These are phyloP conservation scores for Labia minor DNA, from an alignment of 2,888 invertebrate genomes.

Conservation along the genomic window DNA sequence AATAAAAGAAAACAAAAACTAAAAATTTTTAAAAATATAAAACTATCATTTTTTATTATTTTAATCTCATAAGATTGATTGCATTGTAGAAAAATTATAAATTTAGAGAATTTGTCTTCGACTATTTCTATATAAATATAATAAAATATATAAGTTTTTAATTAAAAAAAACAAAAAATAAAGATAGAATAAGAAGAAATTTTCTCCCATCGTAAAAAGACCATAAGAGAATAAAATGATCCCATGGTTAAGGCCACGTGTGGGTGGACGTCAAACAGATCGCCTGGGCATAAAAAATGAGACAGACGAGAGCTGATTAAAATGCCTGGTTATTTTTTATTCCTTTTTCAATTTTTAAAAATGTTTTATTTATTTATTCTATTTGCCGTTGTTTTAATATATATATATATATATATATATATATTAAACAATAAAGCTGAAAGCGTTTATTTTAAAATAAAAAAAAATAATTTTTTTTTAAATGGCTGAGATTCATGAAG, in stretches of 20 bases:
- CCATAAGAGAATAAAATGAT: background rate
- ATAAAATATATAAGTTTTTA: too few species aligned
- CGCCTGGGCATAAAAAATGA: background rate
- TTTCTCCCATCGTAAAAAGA: background rate
- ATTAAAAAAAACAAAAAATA: too few species aligned
- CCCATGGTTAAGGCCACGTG: slow-evolving; percentile 9
- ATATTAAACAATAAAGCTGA: background rate
- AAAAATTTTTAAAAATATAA: too few species aligned
- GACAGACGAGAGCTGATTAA: background rate
- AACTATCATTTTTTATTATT: too few species aligned
- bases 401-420: too few species aligned
- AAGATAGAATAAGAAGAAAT: background rate
- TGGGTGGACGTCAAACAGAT: slow-evolving; percentile 9
- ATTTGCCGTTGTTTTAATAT: too few species aligned
- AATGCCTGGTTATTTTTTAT: background rate
- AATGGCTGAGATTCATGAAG: background rate
- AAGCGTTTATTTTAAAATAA: background rate
- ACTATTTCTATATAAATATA: too few species aligned
- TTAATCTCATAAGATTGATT: too few species aligned
- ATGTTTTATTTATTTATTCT: background rate
- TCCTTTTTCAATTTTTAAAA: background rate
- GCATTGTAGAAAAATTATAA: too few species aligned
- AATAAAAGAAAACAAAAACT: too few species aligned
- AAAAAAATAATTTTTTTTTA: background rate
- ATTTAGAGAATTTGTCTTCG: too few species aligned